Conservation (phyloP, 2,113 vertebrate species). For the Alethe diademata region DNA sequence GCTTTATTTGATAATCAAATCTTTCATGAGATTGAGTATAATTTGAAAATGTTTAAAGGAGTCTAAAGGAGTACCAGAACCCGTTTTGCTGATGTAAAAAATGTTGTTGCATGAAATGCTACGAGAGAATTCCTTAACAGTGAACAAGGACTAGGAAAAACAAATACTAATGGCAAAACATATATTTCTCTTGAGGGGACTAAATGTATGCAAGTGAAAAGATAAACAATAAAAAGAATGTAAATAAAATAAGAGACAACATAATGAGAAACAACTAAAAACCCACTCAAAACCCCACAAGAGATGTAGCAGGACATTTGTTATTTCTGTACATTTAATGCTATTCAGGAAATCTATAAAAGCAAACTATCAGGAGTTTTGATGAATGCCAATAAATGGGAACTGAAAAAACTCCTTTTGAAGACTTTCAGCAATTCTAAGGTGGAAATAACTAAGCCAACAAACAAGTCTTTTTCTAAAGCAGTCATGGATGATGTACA, state of each 20-base stretch:
- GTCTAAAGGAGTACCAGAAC: not conserved
- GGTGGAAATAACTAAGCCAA: not conserved
- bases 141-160: not conserved
- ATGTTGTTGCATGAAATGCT: not conserved
- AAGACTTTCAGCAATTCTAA: not conserved
- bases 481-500: not conserved
- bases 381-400: not conserved
- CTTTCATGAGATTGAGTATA: not conserved
- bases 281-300: accelerated
- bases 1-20: not conserved
- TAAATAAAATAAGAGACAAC: not conserved
- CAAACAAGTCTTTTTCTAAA: not conserved
- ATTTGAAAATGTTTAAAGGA: not conserved
- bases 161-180: not conserved
- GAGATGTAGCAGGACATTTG: not conserved
- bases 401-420: not conserved
- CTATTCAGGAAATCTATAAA: not conserved
- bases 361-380: not conserved
- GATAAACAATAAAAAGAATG: not conserved
- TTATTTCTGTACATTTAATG: not conserved
- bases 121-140: not conserved
- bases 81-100: not conserved
- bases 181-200: not conserved
- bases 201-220: not conserved
- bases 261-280: not conserved